A percentile compares a stretch with the other conserved stretches of the same genome.
These are phyloP conservation scores for Triplophysa rosa DNA, from an alignment of 2,113 vertebrate genomes.

Conservation along the genomic window DNA sequence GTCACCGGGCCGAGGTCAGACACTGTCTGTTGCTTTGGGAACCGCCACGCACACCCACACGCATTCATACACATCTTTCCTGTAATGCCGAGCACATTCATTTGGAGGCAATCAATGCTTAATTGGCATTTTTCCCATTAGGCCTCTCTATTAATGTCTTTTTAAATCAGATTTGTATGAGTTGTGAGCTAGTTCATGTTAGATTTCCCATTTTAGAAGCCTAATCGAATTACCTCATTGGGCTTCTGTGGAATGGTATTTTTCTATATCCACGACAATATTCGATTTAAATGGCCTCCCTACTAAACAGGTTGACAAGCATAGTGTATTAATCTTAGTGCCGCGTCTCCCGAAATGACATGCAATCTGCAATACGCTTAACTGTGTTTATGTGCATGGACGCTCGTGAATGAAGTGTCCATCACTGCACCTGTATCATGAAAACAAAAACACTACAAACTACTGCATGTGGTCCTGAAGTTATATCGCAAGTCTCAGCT, in stretches of 20 bases:
- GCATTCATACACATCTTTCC: constrained; percentile 24
- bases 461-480: background rate
- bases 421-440: constrained; percentile 10
- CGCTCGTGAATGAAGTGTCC: constrained; percentile 34
- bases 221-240: constrained; percentile 42
- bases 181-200: constrained; percentile 69
- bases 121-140: constrained; percentile 74
- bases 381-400: constrained; percentile 12
- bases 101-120: constrained; percentile 69
- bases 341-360: constrained; percentile 37
- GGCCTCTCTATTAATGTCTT: constrained; percentile 74
- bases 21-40: constrained; percentile 37
- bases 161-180: constrained; percentile 73
- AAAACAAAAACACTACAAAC: background rate
- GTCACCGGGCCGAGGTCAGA: constrained; percentile 60
- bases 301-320: constrained; percentile 43
- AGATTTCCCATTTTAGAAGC: constrained; percentile 59
- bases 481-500: no score
- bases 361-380: constrained; percentile 31
- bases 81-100: constrained; percentile 59
- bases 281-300: constrained; percentile 47
- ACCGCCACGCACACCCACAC: constrained; percentile 24
- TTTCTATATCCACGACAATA: constrained; percentile 47
- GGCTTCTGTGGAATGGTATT: constrained; percentile 47
- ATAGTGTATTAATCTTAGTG: constrained; percentile 44